Evolutionary conservation across 2,113 vertebrate species (phyloP).

Genomic region (Notechis scutatus): DNA sequence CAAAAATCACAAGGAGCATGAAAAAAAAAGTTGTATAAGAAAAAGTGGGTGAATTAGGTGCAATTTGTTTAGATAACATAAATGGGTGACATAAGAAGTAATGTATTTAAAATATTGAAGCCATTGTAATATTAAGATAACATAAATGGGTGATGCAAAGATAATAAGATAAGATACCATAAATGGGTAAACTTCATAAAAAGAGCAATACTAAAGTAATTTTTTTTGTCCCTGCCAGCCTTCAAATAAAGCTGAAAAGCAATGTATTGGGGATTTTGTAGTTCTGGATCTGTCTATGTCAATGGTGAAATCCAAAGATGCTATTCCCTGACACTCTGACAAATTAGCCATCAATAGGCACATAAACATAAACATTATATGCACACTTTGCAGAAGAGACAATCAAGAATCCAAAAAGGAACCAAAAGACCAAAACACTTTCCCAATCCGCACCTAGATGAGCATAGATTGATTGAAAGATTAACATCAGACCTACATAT

Average conservation of each 20-base stretch:
- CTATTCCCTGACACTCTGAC: too few species aligned
- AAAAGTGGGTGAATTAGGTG: background rate
- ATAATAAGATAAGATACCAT: too few species aligned
- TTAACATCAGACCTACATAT: too few species aligned
- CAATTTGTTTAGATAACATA: background rate
- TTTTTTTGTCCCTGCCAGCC: background rate
- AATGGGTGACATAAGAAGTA: background rate
- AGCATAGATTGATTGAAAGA: too few species aligned
- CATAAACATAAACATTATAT: too few species aligned
- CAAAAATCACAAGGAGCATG: background rate
- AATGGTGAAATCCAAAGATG: too few species aligned
- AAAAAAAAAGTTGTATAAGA: background rate
- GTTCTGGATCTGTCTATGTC: background rate
- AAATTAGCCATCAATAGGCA: too few species aligned
- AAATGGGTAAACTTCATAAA: background rate
- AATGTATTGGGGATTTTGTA: background rate
- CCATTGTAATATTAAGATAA: background rate
- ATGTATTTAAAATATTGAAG: background rate
- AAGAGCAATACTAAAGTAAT: background rate
- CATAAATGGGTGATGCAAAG: too few species aligned
- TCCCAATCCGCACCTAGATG: too few species aligned
- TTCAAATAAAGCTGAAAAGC: background rate
- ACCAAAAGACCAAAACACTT: too few species aligned
- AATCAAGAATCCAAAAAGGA: too few species aligned
- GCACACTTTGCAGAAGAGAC: too few species aligned